Evolutionary conservation across 2,888 invertebrate genomes (phyloP).

Genomic region (Ochropacha duplaris): DNA sequence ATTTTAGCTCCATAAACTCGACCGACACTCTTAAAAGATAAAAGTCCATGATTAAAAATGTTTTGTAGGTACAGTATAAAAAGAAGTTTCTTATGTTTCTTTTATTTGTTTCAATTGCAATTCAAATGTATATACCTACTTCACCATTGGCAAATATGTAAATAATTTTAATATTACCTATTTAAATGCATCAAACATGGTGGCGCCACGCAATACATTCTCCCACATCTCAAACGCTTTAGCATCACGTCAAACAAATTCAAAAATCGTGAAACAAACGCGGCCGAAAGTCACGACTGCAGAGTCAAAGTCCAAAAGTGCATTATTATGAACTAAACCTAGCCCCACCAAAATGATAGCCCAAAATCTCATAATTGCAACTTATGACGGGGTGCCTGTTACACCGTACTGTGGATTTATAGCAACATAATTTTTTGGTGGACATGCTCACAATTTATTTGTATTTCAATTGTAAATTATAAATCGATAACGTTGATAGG

Average conservation of each 20-base stretch:
- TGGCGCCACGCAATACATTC: slow-evolving; percentile 15
- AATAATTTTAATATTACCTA: neutral
- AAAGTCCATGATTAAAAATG: too few relatives aligned
- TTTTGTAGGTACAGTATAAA: too few relatives aligned
- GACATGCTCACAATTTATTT: too few relatives aligned
- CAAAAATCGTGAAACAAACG: slow-evolving; percentile 51
- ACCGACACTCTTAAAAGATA: too few relatives aligned
- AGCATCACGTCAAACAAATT: slow-evolving; percentile 45
- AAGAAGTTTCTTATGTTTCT: too few relatives aligned
- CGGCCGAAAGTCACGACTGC: slow-evolving; percentile 60
- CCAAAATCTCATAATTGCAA: slow-evolving; percentile 57
- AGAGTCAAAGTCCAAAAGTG: slow-evolving; percentile 37
- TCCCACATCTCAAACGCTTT: slow-evolving; percentile 13
- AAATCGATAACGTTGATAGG: too few relatives aligned
- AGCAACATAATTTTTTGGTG: too few relatives aligned
- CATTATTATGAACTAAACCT: slow-evolving; percentile 52
- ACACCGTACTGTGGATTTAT: slow-evolving; percentile 43
- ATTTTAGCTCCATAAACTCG: too few relatives aligned
- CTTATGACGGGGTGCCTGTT: slow-evolving; percentile 25
- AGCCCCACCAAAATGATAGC: slow-evolving; percentile 63
- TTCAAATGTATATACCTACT: too few relatives aligned
- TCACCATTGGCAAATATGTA: neutral
- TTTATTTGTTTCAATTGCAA: too few relatives aligned
- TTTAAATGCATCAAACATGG: neutral
- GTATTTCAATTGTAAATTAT: too few relatives aligned